Percentiles rank a stretch among this genome's conserved stretches.
phyloP scores from a whole-genome alignment of 2,888 invertebrate genomes.

The Quadroppia sp. region DNA sequence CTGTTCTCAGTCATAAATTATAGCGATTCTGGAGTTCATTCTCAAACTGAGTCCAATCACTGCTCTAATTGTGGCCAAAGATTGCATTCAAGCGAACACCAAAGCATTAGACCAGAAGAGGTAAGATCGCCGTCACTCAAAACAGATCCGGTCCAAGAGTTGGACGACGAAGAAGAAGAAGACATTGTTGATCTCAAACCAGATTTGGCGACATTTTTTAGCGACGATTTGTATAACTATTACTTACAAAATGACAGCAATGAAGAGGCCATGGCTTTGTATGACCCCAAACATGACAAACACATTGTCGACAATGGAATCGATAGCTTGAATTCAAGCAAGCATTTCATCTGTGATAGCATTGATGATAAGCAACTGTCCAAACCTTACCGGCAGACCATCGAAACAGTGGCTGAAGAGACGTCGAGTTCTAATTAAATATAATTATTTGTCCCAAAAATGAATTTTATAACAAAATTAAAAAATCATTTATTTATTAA shows the following conservation, averaged over 20 bases:
- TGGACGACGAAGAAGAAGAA: constrained; percentile 22
- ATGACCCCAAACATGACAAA: constrained; percentile 6
- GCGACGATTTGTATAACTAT: constrained; percentile 16
- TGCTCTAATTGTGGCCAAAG: constrained; percentile 22
- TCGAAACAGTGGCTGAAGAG: constrained; percentile 19
- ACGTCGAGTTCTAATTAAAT: not conserved
- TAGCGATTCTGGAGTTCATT: constrained; percentile 2
- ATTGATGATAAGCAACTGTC: not conserved
- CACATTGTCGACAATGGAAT: not conserved
- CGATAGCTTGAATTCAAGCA: not conserved
- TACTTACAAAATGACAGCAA: constrained; percentile 1
- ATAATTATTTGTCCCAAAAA: not conserved
- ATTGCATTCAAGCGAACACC: constrained; percentile 4
- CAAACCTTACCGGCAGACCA: not conserved
- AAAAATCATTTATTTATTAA: constrained; percentile 4
- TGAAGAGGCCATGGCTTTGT: constrained; percentile 18
- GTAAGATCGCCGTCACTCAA: not conserved
- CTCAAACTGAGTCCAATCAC: not conserved
- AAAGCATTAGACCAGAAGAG: not conserved
- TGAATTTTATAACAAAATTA: constrained; percentile 3
- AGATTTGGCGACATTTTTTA: not conserved
- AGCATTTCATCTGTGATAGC: constrained; percentile 16
- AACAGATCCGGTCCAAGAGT: not conserved
- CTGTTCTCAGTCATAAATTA: not conserved
- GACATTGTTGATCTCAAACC: constrained; percentile 4